Conservation (phyloP, 2,888 invertebrate species). For the Caenorhabditis zanzibari region DNA sequence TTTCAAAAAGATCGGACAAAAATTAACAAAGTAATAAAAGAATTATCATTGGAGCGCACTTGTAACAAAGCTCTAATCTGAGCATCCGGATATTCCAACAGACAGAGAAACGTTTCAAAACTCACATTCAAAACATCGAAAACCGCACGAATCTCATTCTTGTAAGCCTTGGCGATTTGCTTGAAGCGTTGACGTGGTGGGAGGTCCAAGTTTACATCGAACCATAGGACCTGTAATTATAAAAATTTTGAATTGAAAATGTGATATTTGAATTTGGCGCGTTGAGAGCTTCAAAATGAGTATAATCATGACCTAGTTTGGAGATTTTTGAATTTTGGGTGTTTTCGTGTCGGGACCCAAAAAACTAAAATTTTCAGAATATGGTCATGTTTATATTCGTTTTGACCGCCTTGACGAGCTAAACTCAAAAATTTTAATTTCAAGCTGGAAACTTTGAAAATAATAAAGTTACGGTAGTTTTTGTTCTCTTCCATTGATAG, state of each 20-base stretch:
- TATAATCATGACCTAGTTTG: neutral
- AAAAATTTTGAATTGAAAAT: neutral
- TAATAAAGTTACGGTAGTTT: neutral
- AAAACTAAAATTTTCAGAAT: neutral
- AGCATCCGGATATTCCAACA: neutral
- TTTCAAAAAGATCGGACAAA: too few relatives aligned
- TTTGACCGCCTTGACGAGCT: neutral
- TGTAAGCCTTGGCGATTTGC: conserved; percentile 71
- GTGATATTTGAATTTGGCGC: too few relatives aligned
- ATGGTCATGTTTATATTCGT: neutral
- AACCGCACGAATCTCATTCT: conserved; percentile 75
- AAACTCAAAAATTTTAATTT: neutral
- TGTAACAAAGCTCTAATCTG: neutral
- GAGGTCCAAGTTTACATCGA: conserved; percentile 76
- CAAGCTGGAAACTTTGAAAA: neutral
- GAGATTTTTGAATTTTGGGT: neutral
- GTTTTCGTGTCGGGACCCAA: neutral
- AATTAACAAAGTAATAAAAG: too few relatives aligned
- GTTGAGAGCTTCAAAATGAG: neutral
- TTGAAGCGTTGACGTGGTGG: conserved; percentile 74
- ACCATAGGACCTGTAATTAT: conserved; percentile 70
- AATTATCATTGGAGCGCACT: too few relatives aligned
- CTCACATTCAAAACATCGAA: conserved; percentile 71
- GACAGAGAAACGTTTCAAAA: neutral
- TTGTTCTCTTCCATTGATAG: too few relatives aligned